Evolutionary conservation across 2,888 invertebrate species (phyloP), one percentile per base, ranked within the genome.

Genomic region (Pseudeuparius sepicola): DNA sequence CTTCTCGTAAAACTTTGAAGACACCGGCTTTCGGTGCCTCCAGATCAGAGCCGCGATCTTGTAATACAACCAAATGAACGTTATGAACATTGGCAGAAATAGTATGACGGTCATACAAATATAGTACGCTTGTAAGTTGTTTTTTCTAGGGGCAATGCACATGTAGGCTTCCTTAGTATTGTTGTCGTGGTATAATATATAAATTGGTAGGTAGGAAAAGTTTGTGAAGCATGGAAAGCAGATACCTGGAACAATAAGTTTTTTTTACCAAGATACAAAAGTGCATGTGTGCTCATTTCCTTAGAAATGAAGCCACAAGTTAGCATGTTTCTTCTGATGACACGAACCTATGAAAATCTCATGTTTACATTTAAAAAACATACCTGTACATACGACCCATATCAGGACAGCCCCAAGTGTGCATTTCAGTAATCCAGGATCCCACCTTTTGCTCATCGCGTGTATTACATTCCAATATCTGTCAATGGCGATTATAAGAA

Each of bases 401-500:
- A 68, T 50, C 11, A 52, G 29, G 2, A 52, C 32, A 27, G 62
- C 52, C 29, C 53, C 52, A 1, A 58, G 14, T 7, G 56, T 24
- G 44, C 67, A 66, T 28, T 51, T 54, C 14, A 48, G 41, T 4
- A 49, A 46, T 26, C 48, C 51, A 1, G 70, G 69, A 45, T 68
- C 61, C 68, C 69, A 71, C 40, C 55, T 49, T 29, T 53, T 56
- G 25, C 54, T 55, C n/a, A 63, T 50, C 1, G 63, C 60, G 24
- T 61, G 57, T 31, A 65, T 63, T 2, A 68, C 61, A 24, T 64
- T 67, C 51, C 62, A 56, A 43, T 71, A 73, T 31, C 73, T 61
- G 49, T 74, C 72, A 31, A 71, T 41, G 2, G 73, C 71, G 12
- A 74, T 68, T 10, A 64, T 62, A 7, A 70, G 61, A 11, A 74